Base-by-base conservation (phyloP, 2,113 vertebrate genomes). In the Choloepus hoffmanni region DNA sequence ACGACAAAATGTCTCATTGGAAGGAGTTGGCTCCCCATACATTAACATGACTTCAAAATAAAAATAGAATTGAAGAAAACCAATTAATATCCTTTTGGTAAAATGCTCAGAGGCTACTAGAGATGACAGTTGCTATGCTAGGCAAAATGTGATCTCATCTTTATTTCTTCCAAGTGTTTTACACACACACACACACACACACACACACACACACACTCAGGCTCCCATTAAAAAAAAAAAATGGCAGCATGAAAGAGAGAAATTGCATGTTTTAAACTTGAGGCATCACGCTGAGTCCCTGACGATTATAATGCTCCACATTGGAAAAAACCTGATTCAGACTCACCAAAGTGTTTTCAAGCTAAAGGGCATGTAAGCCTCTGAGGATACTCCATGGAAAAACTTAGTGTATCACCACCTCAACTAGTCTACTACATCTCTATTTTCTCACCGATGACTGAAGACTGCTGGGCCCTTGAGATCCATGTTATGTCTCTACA, bases 31-130 rank as follows among this genome's bases (percentile, higher is more conserved):
- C 85, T 97, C 78, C 43, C 74, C 70, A 84, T 82, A 93, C 65
- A 72, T 89, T 87, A 87, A 94, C 95, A 96, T 77, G 84, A 95
- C 89, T 92, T 83, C 2, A 70, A 92, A 90, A 89, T 95, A 94
- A 97, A 95, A 95, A 96, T 91, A 95, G 93, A 91, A 91, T 65
- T 19, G 89, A 90, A 93, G 89, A 81, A 89, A 95, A 92, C 33
- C 85, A 87, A 74, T 81, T 73, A 62, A 82, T 74, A 63, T n/a
- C 65, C 60, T 78, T 45, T 67, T 92, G 82, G 88, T 33, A 74
- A 92, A 94, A 83, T 30, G 55, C 28, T 89, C 68, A 95, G 77
- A 81, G 50, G 85, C 81, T 85, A 81, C 81, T 45, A 68, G 85
- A 72, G 74, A 85, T 50, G 63, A 70, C 0, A 65, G 68, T 8